Percentiles rank a stretch among this genome's conserved stretches.
These are phyloP conservation scores for Heliocidaris erythrogramma DNA, from an alignment of 35 echinoderm and acorn worm species.

Conservation along the genomic window DNA sequence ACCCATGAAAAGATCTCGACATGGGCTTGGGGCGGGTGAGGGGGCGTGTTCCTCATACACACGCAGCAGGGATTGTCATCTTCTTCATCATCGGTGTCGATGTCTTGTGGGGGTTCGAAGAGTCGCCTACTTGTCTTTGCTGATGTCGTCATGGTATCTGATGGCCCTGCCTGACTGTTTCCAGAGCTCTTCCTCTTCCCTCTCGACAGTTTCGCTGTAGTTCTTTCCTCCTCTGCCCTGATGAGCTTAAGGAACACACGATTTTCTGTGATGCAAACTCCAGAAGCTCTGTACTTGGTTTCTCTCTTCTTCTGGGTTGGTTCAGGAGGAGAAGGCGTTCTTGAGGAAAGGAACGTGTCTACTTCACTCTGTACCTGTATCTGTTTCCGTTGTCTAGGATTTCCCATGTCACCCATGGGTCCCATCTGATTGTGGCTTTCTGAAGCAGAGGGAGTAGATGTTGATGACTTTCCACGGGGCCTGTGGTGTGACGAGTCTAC, in stretches of 20 bases:
- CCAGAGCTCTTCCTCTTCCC: not conserved
- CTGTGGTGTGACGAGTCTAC: not conserved
- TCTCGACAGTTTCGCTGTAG: not conserved
- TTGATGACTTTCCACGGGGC: too few relatives aligned
- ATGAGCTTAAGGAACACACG: not conserved
- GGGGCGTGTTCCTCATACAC: not conserved
- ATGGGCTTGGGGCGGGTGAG: not conserved
- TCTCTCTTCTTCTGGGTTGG: not conserved
- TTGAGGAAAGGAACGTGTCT: not conserved
- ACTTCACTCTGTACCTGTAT: not conserved
- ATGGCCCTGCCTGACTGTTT: not conserved
- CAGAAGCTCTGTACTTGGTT: not conserved
- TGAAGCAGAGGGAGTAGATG: not conserved
- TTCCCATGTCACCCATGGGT: not conserved
- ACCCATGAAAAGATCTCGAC: not conserved
- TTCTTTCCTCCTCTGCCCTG: not conserved
- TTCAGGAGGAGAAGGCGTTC: slow-evolving; percentile 17
- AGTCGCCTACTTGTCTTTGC: not conserved
- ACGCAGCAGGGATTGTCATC: not conserved
- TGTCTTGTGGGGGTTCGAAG: not conserved
- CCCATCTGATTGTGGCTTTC: not conserved
- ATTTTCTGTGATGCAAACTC: not conserved
- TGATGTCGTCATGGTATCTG: not conserved
- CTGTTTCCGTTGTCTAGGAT: too few relatives aligned
- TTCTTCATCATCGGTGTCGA: not conserved